Base-by-base conservation (phyloP, 2,113 vertebrate species). In the Connochaetes taurinus region DNA sequence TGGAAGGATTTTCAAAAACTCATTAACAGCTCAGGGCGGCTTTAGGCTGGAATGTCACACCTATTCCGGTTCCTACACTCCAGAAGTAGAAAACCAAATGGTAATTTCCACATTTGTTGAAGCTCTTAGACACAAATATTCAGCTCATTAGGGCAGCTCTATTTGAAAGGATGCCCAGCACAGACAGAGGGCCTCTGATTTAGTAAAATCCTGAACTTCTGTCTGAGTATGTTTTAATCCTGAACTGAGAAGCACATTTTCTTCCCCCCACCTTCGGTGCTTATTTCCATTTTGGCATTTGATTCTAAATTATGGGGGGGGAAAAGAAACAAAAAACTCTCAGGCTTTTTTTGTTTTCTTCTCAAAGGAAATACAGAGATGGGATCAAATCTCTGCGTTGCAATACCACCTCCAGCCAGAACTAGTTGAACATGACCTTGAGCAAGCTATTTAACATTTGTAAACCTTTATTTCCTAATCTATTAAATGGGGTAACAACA, bases 31-130 rank as follows among this genome's bases (percentile, higher is more conserved):
- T 96, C 13, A 5, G 45, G 81, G 88, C 0, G 60, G 81, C 74
- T 88, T 96, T n/a, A n/a, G 27, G 57, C 64, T 89, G 92, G 94
- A 95, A 94, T 96, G 94, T 95, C 43, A 91, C 76, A 97, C 89
- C 27, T 97, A 96, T 86, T 85, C 87, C 29, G 31, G 53, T 91
- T 82, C 74, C 90, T 96, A 74, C 12, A 90, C 10, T 62, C 53
- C 53, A 43, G 55, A 87, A 97, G 60, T 14, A 80, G 91, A 83
- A 97, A 97, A 91, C 55, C 95, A 81, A 97, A 88, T 21, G 81
- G 64, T 43, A 81, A 92, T 47, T 45, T 92, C 62, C 90, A 97
- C 83, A 74, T 76, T 87, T 76, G 78, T 19, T 27, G 71, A 90
- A 45, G 71, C 47, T 81, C 67, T 95, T 76, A 78, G 47, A 80